Conservation (phyloP, 2,113 vertebrate genomes). For the Rhagologus leucostigma region DNA sequence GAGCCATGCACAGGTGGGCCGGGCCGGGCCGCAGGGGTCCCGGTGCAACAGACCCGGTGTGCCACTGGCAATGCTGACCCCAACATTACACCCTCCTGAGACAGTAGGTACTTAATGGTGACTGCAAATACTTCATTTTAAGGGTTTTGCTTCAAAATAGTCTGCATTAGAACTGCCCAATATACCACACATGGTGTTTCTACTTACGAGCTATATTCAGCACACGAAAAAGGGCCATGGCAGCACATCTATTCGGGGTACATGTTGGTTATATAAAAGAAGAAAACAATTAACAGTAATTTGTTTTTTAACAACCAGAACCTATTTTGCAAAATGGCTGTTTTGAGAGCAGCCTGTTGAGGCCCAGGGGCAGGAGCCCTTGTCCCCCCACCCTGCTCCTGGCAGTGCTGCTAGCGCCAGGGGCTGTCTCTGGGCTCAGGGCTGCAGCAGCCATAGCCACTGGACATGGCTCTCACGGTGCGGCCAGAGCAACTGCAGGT, state of each 20-base stretch:
- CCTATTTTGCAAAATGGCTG: background rate
- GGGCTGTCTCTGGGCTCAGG: background rate
- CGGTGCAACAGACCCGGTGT: background rate
- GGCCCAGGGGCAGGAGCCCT: background rate
- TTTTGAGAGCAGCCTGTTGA: background rate
- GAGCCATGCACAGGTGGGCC: background rate
- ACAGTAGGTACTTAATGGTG: accelerated
- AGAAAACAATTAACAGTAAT: background rate
- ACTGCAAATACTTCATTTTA: background rate
- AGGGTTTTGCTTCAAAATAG: background rate
- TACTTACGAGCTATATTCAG: accelerated
- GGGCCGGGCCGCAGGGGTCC: background rate
- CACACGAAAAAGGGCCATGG: background rate
- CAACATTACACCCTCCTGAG: background rate
- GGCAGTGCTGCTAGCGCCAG: background rate
- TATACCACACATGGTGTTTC: accelerated
- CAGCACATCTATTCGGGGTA: accelerated
- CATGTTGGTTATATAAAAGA: accelerated
- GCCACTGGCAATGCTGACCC: background rate
- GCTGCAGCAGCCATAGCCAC: accelerated
- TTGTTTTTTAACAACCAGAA: background rate
- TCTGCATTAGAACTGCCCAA: background rate
- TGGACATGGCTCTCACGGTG: background rate
- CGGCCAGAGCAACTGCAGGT: background rate
- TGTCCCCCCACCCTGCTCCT: background rate